Evolutionary conservation across 2,797 vertebrate species (phyloP), one percentile per base, ranked within the genome.

Genomic region (Pyrrhura leucotis): DNA sequence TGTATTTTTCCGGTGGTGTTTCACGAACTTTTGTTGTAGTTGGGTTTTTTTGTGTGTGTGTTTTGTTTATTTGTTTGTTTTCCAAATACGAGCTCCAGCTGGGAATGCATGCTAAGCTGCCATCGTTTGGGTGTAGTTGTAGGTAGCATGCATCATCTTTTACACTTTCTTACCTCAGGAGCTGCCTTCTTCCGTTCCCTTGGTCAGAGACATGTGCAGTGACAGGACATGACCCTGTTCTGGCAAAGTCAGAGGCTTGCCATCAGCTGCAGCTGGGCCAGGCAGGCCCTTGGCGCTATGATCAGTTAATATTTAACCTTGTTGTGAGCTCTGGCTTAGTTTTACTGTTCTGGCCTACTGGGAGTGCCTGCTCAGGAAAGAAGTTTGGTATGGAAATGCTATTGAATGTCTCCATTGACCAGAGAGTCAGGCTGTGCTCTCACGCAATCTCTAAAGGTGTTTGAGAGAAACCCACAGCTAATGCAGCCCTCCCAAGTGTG

Each of bases 301-400:
- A 51, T 12, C 47, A 31, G 91, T 96, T 96, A 96, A 95, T 96
- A 67, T 88, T 94, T 93, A 96, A 94, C 65, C n/a, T 80, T 51
- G 37, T 25, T 68, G 45, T 95, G 92, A 92, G 92, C 92, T 88
- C 85, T 89, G 89, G 33, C 54, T 69, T 66, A 28, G 16, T 45
- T 88, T 84, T 89, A 50, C n/a, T 12, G 16, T 77, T 50, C 53
- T 62, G 71, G 31, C 29, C 51, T 65, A 25, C 42, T 75, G 80
- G 71, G 48, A 95, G 48, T 33, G 82, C 44, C 81, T 76, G 45
- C 54, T 74, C 1, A 1, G 59, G 54, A 20, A 59, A 79, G 42
- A 78, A 25, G 25, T 54, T 82, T 10, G 21, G 8, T 63, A 33
- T 3, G 0, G 51, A 74, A 90, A 35, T 1, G 8, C 76, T 47